Base-by-base conservation (phyloP, 2,888 invertebrate species). In the Mythimna impura region DNA sequence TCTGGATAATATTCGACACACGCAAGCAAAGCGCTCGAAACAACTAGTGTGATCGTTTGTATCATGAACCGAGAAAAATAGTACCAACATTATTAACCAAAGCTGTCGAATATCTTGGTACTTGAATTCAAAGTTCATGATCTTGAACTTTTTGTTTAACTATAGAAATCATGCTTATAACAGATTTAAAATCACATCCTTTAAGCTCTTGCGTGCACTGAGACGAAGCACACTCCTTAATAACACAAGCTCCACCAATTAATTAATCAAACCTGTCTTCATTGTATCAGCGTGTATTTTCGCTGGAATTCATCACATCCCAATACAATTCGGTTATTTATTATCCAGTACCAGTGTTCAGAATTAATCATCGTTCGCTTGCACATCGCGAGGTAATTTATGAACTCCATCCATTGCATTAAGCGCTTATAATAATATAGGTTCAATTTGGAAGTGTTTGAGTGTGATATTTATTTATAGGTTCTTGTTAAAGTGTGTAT, bases 311-410 rank as follows among this genome's bases (percentile, higher is more conserved):
- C 69, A 80, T 78, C 78, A 75, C 22, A 60, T 50, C 40, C 66
- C 65, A 69, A 78, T 73, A 80, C 77, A 78, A 78, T 74, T 62
- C 61, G 47, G 71, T 83, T 85, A 85, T 85, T 83, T 85, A 85
- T 85, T 71, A 83, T 77, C 72, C 68, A 64, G 66, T 74, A 50
- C 63, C 62, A 71, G 64, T 70, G 68, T 60, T 67, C 64, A 62
- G 72, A 80, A 85, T 85, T 85, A 83, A 85, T 85, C 78, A 85
- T 74, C 64, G 65, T 74, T 61, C 34, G 68, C 69, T 71, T 71
- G 68, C 81, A 79, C 65, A 72, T 71, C 68, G 65, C 60, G 66
- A 73, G 65, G 77, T 83, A 83, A 85, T 85, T 85, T 83, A 85
- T 82, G 63, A 76, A 82, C 77, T 74, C 57, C 60, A 72, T 78